Conservation (phyloP, 2,888 invertebrate species). For the Tholera decimalis region DNA sequence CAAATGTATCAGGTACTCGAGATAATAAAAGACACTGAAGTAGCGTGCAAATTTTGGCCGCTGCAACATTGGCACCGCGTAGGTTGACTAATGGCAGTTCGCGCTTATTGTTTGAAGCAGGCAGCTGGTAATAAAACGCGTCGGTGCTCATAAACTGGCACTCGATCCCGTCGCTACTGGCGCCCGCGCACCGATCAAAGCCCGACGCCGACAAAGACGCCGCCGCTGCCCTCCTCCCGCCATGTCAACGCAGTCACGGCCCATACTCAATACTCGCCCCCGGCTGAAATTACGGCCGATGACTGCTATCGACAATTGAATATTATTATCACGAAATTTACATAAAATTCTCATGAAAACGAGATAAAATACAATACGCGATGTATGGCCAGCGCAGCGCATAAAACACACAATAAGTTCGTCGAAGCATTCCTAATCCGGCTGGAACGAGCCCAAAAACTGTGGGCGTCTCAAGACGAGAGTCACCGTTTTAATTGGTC, state of each 20-base stretch:
- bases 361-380: conserved; percentile 70
- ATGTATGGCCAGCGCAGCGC: conserved; percentile 62
- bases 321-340: conserved; percentile 81
- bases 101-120: conserved; percentile 82
- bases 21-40: conserved; percentile 64
- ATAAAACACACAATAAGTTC: conserved; percentile 76
- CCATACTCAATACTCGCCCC: conserved; percentile 82
- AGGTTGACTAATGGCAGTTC: conserved; percentile 77
- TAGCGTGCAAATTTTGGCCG: conserved; percentile 71
- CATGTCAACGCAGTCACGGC: conserved; percentile 89
- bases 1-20: conserved; percentile 17
- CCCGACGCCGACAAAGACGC: conserved; percentile 83
- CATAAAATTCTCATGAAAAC: conserved; percentile 79
- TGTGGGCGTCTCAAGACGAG: conserved; percentile 87
- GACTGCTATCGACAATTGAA: conserved; percentile 85
- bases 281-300: conserved; percentile 85
- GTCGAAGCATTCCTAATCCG: conserved; percentile 84
- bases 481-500: conserved; percentile 89
- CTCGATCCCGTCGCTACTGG: conserved; percentile 80
- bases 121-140: conserved; percentile 85
- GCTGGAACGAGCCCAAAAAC: conserved; percentile 90
- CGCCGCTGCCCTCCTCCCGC: conserved; percentile 77
- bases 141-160: conserved; percentile 88
- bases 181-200: conserved; percentile 88
- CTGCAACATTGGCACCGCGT: conserved; percentile 69